Evolutionary conservation across 2,888 invertebrate genomes (phyloP), one percentile per base, ranked within the genome.

Genomic region (Eupithecia subumbrata): DNA sequence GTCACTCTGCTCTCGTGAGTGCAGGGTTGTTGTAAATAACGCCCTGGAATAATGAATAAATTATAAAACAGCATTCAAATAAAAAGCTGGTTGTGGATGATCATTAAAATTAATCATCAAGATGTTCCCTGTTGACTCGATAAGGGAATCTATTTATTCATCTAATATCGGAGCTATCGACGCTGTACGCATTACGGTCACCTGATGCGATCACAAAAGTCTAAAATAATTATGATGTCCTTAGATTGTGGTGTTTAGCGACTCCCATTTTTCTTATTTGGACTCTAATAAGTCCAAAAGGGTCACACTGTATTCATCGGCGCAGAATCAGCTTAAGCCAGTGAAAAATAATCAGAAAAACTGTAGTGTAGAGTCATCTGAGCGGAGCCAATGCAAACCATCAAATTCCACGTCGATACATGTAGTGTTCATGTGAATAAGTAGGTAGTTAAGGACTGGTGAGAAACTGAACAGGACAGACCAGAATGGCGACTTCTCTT

Each of bases 11-110:
- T 95, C 96, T 74, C 95, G 93, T n/a, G 96, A 95, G 87, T 97
- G 96, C 81, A 98, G 92, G 18, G 97, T 96, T 78, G 98, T 98
- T 72, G 98, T 98, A 89, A 98, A 98, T 48, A 98, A 92, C 67
- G 98, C 97, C 90, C 98, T 97, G 89, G 3, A 78, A 60, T 56
- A 22, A 56, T 22, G 11, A 52, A 52, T n/a, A 9, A 0, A 52
- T 52, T n/a, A 52, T n/a, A 52, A 5, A 48, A 52, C 52, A 52
- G 52, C 18, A 18, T 1, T 18, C 18, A 48, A 18, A 7, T 0
- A 52, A 9, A n/a, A 52, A 52, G n/a, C 8, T 40, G 22, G 22
- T 22, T 56, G 30, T 1, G 22, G 56, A 52, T 52, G 9, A 52
- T 48, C 48, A 48, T 18, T 18, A 48, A 8, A 4, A 48, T 48